Conservation (phyloP, 1,140 invertebrate genomes). For the silkworm (Bombyx mori) region ASM3026992v2 NC_085111.1:8902501-8903000, state of each 20-base stretch:
- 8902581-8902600: constrained; percentile 7
- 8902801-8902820: too few relatives aligned
- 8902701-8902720: constrained; percentile 40
- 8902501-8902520: not conserved
- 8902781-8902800: too few relatives aligned
- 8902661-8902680: constrained; percentile 17
- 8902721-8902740: constrained; percentile 39
- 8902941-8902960: too few relatives aligned
- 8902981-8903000: too few relatives aligned
- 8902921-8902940: too few relatives aligned
- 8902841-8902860: too few relatives aligned
- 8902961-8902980: too few relatives aligned
- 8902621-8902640: constrained; percentile 9
- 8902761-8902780: too few relatives aligned
- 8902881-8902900: too few relatives aligned
- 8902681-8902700: constrained; percentile 26
- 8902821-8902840: too few relatives aligned
- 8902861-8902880: too few relatives aligned
- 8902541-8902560: constrained; percentile 8
- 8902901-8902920: too few relatives aligned
- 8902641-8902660: constrained; percentile 14
- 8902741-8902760: constrained; percentile 11
- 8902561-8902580: constrained; percentile 8
- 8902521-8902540: constrained; percentile 6
- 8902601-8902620: constrained; percentile 7